These are phyloP conservation scores for Avahi laniger DNA, from an alignment of 2,797 vertebrate species.

Conservation along the genomic window DNA sequence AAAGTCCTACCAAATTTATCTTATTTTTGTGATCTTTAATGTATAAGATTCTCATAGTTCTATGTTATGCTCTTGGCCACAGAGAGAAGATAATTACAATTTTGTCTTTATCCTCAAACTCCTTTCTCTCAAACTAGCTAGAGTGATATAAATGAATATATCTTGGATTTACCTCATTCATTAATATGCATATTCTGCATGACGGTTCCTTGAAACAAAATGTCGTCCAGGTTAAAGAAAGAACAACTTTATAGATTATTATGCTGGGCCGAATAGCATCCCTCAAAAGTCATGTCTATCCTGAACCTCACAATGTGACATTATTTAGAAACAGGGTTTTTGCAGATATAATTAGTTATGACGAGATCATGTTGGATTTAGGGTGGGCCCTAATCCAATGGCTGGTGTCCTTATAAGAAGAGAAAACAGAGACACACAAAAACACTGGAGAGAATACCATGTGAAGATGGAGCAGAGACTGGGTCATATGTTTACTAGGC, in stretches of 20 bases:
- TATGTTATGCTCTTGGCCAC: not conserved
- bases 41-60: not conserved
- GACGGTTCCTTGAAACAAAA: not conserved
- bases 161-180: not conserved
- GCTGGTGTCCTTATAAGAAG: not conserved
- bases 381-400: not conserved
- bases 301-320: not conserved
- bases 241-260: not conserved
- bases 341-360: not conserved
- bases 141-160: not conserved
- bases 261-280: not conserved
- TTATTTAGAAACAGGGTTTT: not conserved
- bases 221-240: not conserved
- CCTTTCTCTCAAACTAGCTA: not conserved
- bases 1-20: not conserved
- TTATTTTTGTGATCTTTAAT: not conserved
- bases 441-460: not conserved
- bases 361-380: not conserved
- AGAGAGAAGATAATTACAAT: not conserved
- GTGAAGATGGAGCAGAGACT: not conserved
- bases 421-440: not conserved
- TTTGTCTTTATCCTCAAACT: not conserved
- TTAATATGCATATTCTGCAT: not conserved
- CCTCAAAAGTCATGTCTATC: not conserved
- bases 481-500: not conserved